These are phyloP conservation scores for Bovichtus diacanthus DNA, from an alignment of 2,797 vertebrate genomes.

Conservation along the genomic window DNA sequence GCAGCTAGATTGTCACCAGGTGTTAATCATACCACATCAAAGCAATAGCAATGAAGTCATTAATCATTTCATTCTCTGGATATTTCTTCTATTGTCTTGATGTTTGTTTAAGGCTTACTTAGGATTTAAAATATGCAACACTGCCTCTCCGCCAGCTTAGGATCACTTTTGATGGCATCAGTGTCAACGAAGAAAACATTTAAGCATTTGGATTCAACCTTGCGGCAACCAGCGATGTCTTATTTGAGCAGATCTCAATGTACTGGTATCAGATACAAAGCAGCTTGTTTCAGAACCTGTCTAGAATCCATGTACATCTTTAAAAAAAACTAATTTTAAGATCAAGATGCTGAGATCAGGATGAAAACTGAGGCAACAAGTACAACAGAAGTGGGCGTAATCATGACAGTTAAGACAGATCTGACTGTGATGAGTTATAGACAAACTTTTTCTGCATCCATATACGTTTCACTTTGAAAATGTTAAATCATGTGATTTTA, in stretches of 20 bases:
- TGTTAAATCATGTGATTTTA: not conserved
- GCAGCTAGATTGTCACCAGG: not conserved
- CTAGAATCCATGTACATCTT: not conserved
- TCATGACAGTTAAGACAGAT: not conserved
- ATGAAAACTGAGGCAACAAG: not conserved
- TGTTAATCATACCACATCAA: not conserved
- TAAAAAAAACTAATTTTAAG: not conserved
- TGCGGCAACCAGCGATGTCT: conserved; percentile 7
- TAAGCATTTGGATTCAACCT: not conserved
- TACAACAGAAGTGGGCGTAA: not conserved
- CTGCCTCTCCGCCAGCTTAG: not conserved
- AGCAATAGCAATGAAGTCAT: not conserved
- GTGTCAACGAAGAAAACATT: conserved; percentile 32
- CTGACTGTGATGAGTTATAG: not conserved
- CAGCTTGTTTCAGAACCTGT: not conserved
- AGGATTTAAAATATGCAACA: conserved; percentile 3
- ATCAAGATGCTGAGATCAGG: not conserved
- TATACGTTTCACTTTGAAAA: not conserved
- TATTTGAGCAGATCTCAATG: conserved; percentile 33
- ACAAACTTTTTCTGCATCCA: not conserved
- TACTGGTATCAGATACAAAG: not conserved
- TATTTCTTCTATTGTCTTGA: not conserved
- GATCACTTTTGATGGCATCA: conserved; percentile 38
- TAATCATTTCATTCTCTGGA: not conserved
- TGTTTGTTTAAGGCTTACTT: not conserved